Conservation (phyloP, 2,113 vertebrate species). For the Hyperopisus bebe region DNA sequence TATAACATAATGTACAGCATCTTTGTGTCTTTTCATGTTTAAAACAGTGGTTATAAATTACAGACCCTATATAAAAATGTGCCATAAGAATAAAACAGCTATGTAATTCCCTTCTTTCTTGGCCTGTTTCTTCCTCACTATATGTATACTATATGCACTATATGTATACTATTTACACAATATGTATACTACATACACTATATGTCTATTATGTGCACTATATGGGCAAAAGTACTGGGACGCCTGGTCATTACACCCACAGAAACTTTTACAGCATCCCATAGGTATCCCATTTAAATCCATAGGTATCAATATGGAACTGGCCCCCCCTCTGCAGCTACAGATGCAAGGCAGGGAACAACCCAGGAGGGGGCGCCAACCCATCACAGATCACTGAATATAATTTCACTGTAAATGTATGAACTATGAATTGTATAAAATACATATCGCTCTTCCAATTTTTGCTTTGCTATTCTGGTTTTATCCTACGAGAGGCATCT, state of each 20-base stretch:
- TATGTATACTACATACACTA: not conserved
- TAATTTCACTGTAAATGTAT: not conserved
- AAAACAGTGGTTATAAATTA: not conserved
- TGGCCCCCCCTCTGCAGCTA: not conserved
- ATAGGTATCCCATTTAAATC: too few relatives aligned
- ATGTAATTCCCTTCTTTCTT: not conserved
- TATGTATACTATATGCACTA: not conserved
- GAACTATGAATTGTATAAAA: not conserved
- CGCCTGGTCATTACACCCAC: too few relatives aligned
- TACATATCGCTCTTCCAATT: too few relatives aligned
- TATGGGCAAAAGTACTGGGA: too few relatives aligned
- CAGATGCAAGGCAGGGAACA: too few relatives aligned
- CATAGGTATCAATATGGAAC: too few relatives aligned
- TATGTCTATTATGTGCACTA: not conserved
- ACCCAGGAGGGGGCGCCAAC: not conserved
- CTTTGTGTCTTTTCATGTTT: not conserved
- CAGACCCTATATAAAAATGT: not conserved
- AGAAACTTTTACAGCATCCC: too few relatives aligned
- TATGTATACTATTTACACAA: not conserved
- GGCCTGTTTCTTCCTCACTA: not conserved
- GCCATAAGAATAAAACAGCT: constrained; percentile 9
- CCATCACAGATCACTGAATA: not conserved
- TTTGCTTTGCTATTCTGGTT: too few relatives aligned
- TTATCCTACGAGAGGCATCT: too few relatives aligned
- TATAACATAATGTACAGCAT: constrained; percentile 5